Evolutionary conservation across 2,888 invertebrate species (phyloP), one percentile per base, ranked within the genome.

Genomic region (Ochropleura leucogaster): DNA sequence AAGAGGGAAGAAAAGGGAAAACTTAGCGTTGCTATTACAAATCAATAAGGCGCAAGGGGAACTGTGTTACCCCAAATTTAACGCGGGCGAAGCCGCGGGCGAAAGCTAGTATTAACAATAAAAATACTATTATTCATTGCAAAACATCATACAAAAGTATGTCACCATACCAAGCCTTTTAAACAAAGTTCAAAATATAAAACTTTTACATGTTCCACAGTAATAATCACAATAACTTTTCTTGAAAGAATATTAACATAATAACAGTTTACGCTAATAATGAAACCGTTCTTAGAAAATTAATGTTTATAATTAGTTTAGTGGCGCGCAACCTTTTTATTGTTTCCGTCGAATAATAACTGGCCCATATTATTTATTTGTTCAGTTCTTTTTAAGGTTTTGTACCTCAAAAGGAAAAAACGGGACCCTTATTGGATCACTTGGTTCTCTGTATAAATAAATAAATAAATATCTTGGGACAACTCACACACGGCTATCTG

Each of bases 181-280:
- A 44, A 44, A 62, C 7, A 44, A 44, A 62, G 46, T 44, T 62
- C 30, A 30, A 47, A 68, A 14, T 9, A 30, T 40, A 40, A 44
- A 40, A 14, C 1, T 46, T 40, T 68, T n/a, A 68, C 68, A 47
- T 16, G 47, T 49, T 42, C 3, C 6, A 71, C 20, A 6, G 71
- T 42, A 49, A 49, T 18, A 69, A 47, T 18, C 18, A 65, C 30
- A 59, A 49, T 68, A 72, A 79, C 40, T 44, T 69, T 80, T 66
- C 73, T 62, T 68, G 68, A 55, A 65, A 64, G 49, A 5, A 10
- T 74, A 85, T 74, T 85, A 63, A 67, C 83, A 73, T 82, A 84
- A 82, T 77, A 77, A 85, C 64, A 66, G 83, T 82, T 72, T 49
- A 73, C 40, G 55, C 42, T 71, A 57, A 72, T 60, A 76, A 77